Evolutionary conservation across 2,797 vertebrate genomes (phyloP).

Genomic region (Macropus fuliginosus): DNA sequence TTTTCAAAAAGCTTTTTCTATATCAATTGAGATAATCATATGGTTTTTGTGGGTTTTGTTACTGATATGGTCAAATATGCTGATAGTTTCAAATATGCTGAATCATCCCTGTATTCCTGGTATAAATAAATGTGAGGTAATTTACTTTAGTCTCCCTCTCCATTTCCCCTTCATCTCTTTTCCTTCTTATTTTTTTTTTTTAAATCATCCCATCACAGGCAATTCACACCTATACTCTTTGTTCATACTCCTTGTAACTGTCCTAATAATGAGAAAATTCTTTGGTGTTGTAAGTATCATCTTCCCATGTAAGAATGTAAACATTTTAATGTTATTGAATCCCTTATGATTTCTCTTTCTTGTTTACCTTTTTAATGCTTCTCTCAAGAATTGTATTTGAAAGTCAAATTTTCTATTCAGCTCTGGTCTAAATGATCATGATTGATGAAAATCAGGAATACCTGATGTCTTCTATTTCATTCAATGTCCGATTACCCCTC

Average conservation of each 20-base stretch:
- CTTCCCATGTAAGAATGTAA: too few relatives aligned
- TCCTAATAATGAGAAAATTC: neutral
- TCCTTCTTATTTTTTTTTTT: neutral
- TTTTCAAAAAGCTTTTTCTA: neutral
- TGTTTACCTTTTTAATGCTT: neutral
- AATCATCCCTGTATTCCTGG: neutral
- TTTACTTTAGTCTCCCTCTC: neutral
- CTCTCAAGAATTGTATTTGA: neutral
- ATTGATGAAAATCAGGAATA: neutral
- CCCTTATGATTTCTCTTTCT: neutral
- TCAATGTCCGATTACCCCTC: neutral
- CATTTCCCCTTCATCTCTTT: neutral
- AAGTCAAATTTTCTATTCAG: neutral
- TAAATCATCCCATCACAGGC: neutral
- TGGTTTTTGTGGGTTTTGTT: neutral
- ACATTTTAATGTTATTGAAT: neutral
- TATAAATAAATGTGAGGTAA: neutral
- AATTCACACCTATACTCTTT: neutral
- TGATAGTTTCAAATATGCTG: neutral
- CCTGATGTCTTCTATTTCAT: neutral
- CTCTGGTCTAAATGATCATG: neutral
- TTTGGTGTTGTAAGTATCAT: too few relatives aligned
- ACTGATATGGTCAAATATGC: neutral
- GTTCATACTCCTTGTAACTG: too few relatives aligned
- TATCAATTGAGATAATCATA: neutral